phyloP scores from a whole-genome alignment of 2,888 invertebrate genomes.

The Erebia palarica region DNA sequence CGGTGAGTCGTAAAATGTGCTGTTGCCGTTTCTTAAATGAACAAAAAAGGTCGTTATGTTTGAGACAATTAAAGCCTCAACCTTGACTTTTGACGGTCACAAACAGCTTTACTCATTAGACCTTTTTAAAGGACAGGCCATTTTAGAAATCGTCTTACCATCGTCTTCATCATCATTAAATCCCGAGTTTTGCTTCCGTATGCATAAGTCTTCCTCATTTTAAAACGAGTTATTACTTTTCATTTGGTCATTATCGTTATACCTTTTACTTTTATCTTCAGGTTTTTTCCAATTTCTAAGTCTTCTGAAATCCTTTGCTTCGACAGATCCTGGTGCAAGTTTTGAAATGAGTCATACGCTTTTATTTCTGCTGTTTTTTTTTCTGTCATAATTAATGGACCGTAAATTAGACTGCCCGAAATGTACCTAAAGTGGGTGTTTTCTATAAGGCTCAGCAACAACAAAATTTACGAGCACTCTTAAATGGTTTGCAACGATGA shows the following conservation, averaged over 20 bases:
- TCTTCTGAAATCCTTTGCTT: neutral
- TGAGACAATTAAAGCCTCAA: conserved; percentile 44
- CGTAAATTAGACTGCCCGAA: conserved; percentile 19
- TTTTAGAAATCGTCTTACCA: conserved; percentile 3
- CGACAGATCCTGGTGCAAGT: neutral
- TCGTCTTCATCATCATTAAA: neutral
- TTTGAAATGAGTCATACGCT: neutral
- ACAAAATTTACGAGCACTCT: conserved; percentile 31
- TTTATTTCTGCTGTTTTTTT: neutral
- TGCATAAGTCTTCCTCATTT: neutral
- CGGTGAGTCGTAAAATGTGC: conserved; percentile 26
- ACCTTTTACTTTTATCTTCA: neutral
- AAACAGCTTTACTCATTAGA: conserved; percentile 1
- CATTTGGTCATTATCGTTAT: neutral
- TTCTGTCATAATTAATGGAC: conserved; percentile 11
- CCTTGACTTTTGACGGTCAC: conserved; percentile 51
- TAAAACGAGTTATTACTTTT: neutral
- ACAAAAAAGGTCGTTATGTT: conserved; percentile 37
- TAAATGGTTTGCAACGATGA: conserved; percentile 33
- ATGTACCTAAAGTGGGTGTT: conserved; percentile 30
- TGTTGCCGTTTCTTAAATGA: conserved; percentile 22
- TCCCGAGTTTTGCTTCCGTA: neutral
- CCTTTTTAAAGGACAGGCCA: neutral
- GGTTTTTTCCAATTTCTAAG: neutral
- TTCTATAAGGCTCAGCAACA: conserved; percentile 24